phyloP scores from a whole-genome alignment of 2,113 vertebrate species.

The Castor canadensis region DNA sequence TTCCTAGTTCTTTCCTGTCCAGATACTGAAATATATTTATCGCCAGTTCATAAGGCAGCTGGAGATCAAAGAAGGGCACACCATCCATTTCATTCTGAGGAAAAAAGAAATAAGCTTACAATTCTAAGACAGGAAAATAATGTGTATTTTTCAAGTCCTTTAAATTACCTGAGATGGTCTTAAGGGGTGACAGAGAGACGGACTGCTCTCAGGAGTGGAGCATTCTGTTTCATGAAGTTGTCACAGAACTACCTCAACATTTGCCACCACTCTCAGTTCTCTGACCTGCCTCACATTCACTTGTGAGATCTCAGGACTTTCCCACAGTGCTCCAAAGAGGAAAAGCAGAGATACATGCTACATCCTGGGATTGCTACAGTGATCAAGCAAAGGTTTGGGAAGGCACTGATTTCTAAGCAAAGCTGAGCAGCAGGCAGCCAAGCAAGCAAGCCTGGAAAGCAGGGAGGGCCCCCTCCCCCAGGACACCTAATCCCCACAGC shows the following conservation, averaged over 20 bases:
- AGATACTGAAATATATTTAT: slow-evolving; percentile 95
- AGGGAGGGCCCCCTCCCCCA: background rate
- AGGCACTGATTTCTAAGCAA: background rate
- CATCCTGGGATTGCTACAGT: background rate
- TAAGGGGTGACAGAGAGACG: fast-evolving
- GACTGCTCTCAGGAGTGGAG: background rate
- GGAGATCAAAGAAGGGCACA: slow-evolving; percentile 96
- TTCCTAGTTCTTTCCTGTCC: slow-evolving; percentile 89
- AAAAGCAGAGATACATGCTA: background rate
- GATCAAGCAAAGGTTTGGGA: background rate
- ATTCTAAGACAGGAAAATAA: background rate
- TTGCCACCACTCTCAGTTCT: background rate
- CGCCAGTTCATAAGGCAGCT: slow-evolving; percentile 95
- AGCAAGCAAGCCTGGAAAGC: background rate
- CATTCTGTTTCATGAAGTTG: fast-evolving
- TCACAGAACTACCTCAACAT: background rate
- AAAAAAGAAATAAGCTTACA: slow-evolving; percentile 3
- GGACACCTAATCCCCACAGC: background rate
- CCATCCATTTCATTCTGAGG: slow-evolving; percentile 96
- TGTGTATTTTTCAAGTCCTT: background rate
- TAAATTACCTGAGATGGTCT: background rate
- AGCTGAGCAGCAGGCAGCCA: background rate
- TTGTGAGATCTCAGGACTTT: background rate
- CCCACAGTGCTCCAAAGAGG: background rate
- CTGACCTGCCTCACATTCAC: background rate